Percentiles rank a stretch among this genome's conserved stretches.
phyloP scores from a whole-genome alignment of 2,888 invertebrate genomes.

The Dynastes grantii region DNA sequence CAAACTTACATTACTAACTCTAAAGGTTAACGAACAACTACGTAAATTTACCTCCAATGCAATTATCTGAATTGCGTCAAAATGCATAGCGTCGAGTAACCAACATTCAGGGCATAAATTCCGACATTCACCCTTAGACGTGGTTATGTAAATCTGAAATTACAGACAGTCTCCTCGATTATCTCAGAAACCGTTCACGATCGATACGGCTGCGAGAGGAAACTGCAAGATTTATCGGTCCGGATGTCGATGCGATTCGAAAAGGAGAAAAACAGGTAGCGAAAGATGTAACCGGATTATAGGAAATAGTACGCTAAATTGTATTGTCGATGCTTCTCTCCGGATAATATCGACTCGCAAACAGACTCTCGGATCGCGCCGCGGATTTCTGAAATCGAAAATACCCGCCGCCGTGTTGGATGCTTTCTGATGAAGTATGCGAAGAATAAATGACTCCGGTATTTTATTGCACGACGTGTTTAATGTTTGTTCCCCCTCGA shows the following conservation, averaged over 20 bases:
- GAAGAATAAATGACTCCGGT: neutral
- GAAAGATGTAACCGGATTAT: slow-evolving; percentile 39
- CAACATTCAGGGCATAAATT: slow-evolving; percentile 12
- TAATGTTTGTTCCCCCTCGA: neutral
- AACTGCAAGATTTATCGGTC: slow-evolving; percentile 24
- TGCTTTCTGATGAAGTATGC: neutral
- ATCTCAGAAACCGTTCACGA: slow-evolving; percentile 12
- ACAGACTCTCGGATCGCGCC: slow-evolving; percentile 8
- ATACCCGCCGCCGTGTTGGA: neutral
- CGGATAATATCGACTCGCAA: slow-evolving; percentile 39
- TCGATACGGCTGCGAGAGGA: slow-evolving; percentile 33
- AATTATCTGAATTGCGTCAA: slow-evolving; percentile 2
- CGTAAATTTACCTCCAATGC: neutral
- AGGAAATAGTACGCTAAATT: slow-evolving; percentile 24
- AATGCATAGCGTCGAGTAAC: slow-evolving; percentile 4
- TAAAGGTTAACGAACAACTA: neutral
- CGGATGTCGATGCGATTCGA: slow-evolving; percentile 18
- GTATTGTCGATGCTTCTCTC: slow-evolving; percentile 29
- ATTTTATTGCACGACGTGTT: neutral
- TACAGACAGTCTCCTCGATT: slow-evolving; percentile 9
- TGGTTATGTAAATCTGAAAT: slow-evolving; percentile 32
- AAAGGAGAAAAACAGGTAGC: slow-evolving; percentile 18
- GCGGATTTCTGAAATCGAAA: neutral
- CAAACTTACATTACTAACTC: neutral
- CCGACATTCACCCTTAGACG: neutral